Conservation (phyloP, 1,140 invertebrate species). For the Diorhabda elongata region DNA sequence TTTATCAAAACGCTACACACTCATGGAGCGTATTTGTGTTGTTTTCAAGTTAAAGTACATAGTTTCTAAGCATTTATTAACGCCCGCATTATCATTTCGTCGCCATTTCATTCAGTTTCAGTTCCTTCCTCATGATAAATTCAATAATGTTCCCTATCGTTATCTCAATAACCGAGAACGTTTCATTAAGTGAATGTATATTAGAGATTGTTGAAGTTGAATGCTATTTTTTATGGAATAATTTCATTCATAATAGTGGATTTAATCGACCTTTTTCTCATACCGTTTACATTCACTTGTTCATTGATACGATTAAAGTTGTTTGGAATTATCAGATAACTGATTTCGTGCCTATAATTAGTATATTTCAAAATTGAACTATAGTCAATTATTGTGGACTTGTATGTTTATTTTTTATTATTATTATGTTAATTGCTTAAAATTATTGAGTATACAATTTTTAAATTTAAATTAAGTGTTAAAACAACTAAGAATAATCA, state of each 20-base stretch:
- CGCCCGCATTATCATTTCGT: background rate
- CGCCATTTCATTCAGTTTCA: background rate
- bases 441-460: too few relatives aligned
- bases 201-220: background rate
- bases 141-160: background rate
- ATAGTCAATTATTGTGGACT: too few relatives aligned
- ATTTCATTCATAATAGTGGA: background rate
- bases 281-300: background rate
- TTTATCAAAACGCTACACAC: too few relatives aligned
- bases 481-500: too few relatives aligned
- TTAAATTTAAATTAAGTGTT: too few relatives aligned
- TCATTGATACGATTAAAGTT: background rate
- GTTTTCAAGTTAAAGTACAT: too few relatives aligned
- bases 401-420: too few relatives aligned
- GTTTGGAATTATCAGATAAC: background rate
- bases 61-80: background rate
- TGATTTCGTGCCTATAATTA: background rate
- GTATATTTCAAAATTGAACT: too few relatives aligned
- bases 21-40: too few relatives aligned
- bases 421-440: too few relatives aligned
- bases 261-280: background rate
- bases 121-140: background rate
- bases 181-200: background rate
- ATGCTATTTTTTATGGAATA: background rate
- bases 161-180: background rate